Evolutionary conservation across 1,140 invertebrate genomes (phyloP).

Genomic region (Meloidogyne hapla): DNA sequence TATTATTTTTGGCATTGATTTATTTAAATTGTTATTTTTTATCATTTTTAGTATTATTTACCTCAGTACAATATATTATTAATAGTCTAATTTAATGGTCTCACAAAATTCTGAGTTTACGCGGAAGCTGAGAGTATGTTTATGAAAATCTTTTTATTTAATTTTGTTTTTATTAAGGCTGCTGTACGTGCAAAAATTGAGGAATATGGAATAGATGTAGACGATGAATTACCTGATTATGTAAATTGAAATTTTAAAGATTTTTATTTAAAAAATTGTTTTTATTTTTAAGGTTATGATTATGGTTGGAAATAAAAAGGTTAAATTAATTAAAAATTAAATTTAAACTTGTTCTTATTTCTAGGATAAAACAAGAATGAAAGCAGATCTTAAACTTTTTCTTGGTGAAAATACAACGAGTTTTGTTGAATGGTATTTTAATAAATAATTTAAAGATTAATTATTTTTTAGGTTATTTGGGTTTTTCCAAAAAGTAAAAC

Average conservation of each 20-base stretch:
- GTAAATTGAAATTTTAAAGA: not conserved
- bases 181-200: constrained; percentile 38
- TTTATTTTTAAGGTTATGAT: constrained; percentile 38
- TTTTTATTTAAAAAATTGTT: not conserved
- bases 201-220: constrained; percentile 38
- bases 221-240: constrained; percentile 36
- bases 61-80: not conserved
- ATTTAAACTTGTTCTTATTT: too few species aligned
- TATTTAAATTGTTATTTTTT: not conserved
- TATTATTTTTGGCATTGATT: too few species aligned
- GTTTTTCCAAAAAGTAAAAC: constrained; percentile 44
- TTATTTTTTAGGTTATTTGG: constrained; percentile 32
- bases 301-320: constrained; percentile 43
- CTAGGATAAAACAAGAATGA: constrained; percentile 34
- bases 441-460: not conserved
- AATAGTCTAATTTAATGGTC: constrained; percentile 12
- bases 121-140: constrained; percentile 32
- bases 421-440: constrained; percentile 41
- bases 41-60: not conserved
- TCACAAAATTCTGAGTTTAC: constrained; percentile 37
- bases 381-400: constrained; percentile 38
- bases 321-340: too few species aligned
- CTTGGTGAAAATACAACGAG: constrained; percentile 36
- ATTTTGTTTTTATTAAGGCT: constrained; percentile 34
- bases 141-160: not conserved